A percentile compares a stretch with the other conserved stretches of the same genome.
Evolutionary conservation across 2,797 vertebrate species (phyloP).

Genomic region (Alcedo quadribrachys): DNA sequence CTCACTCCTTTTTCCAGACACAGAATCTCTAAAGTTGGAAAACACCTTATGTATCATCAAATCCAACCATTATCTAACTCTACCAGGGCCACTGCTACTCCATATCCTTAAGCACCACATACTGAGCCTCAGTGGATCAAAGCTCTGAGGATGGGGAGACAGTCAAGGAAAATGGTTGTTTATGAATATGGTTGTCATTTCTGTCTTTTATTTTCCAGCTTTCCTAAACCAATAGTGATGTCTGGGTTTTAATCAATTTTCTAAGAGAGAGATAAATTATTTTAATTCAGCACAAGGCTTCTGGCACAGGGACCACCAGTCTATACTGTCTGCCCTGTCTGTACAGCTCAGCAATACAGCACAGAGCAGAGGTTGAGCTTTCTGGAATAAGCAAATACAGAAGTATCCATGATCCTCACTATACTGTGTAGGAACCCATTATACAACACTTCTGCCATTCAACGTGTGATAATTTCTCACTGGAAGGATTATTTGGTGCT

Average conservation of each 20-base stretch:
- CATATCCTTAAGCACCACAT: too few relatives aligned
- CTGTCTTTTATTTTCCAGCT: neutral
- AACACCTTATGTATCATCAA: too few relatives aligned
- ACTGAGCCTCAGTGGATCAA: fast-evolving
- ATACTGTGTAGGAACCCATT: fast-evolving
- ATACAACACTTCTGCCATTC: neutral
- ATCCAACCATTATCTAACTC: too few relatives aligned
- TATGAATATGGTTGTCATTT: neutral
- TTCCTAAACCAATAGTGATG: neutral
- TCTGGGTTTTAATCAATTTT: neutral
- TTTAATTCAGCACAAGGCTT: neutral
- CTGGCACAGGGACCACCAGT: neutral
- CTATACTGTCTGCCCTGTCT: neutral
- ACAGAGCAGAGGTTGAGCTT: neutral
- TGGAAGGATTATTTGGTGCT: neutral
- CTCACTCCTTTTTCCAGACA: neutral
- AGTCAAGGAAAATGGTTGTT: neutral
- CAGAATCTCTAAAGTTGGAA: too few relatives aligned
- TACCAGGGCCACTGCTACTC: too few relatives aligned
- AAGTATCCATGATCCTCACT: neutral
- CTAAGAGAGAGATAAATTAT: neutral
- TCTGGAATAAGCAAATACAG: neutral
- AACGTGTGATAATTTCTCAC: neutral
- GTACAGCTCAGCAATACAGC: neutral
- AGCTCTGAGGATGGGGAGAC: neutral